These are phyloP conservation scores for Phalacrocorax brasilianus DNA, from an alignment of 2,113 vertebrate species.

Conservation along the genomic window DNA sequence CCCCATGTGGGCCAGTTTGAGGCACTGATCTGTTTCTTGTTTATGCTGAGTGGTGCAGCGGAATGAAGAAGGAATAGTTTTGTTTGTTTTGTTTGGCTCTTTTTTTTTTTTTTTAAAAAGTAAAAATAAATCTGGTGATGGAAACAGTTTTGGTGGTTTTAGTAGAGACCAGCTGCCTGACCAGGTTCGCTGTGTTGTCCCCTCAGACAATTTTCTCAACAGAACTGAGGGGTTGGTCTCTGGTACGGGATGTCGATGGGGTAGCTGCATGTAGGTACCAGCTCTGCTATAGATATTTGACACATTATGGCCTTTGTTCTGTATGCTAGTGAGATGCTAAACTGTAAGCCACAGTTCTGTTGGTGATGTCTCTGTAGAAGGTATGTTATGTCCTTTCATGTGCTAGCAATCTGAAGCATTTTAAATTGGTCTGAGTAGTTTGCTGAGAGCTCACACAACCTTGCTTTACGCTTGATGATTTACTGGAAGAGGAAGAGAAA, in stretches of 20 bases:
- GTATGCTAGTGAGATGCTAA: not conserved
- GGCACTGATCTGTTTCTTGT: not conserved
- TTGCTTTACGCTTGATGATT: not conserved
- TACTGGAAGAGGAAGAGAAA: not conserved
- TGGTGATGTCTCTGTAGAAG: not conserved
- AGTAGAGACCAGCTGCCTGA: not conserved
- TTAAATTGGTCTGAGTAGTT: not conserved
- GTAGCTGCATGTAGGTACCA: not conserved
- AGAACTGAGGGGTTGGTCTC: not conserved
- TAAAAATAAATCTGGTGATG: not conserved
- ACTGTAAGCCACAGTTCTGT: not conserved
- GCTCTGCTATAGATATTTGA: not conserved
- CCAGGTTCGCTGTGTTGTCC: not conserved
- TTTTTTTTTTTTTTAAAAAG: not conserved
- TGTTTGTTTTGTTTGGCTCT: not conserved
- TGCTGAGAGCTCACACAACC: not conserved
- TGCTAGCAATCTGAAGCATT: not conserved
- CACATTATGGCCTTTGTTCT: accelerated
- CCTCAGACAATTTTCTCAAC: not conserved
- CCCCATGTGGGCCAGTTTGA: accelerated
- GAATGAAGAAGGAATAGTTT: not conserved
- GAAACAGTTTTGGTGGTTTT: not conserved
- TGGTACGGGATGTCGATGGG: not conserved
- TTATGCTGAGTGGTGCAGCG: not conserved
- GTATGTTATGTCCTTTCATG: not conserved